phyloP scores from a whole-genome alignment of 2,797 vertebrate species.

The Amblyopsis hoosieri region DNA sequence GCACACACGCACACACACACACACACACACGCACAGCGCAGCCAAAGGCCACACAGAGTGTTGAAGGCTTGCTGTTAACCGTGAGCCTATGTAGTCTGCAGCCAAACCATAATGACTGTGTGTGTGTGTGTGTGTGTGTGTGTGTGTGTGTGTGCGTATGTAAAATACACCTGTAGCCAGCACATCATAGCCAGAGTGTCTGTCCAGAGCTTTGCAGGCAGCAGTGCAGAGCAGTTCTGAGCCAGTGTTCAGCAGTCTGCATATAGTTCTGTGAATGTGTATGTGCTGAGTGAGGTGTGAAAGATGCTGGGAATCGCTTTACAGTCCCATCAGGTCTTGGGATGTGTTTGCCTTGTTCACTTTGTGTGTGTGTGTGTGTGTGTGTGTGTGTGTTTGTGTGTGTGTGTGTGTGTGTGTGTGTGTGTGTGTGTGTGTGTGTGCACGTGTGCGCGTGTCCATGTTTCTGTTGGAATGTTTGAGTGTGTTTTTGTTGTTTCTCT shows the following conservation, averaged over 20 bases:
- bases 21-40: neutral
- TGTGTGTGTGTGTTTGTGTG: neutral
- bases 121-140: neutral
- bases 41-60: conserved; percentile 2
- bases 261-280: no score
- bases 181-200: neutral
- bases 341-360: neutral
- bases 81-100: neutral
- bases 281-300: neutral
- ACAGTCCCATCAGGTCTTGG: neutral
- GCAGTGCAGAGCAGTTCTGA: neutral
- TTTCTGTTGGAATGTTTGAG: neutral
- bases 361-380: neutral
- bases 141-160: neutral
- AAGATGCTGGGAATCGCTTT: neutral
- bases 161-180: neutral
- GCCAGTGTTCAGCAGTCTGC: neutral
- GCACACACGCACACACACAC: neutral
- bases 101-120: neutral
- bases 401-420: neutral
- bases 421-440: neutral
- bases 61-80: neutral
- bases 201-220: neutral
- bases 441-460: neutral
- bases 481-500: neutral